These are phyloP conservation scores for Limnephilus marmoratus DNA, from an alignment of 2,888 invertebrate species.

Conservation along the genomic window DNA sequence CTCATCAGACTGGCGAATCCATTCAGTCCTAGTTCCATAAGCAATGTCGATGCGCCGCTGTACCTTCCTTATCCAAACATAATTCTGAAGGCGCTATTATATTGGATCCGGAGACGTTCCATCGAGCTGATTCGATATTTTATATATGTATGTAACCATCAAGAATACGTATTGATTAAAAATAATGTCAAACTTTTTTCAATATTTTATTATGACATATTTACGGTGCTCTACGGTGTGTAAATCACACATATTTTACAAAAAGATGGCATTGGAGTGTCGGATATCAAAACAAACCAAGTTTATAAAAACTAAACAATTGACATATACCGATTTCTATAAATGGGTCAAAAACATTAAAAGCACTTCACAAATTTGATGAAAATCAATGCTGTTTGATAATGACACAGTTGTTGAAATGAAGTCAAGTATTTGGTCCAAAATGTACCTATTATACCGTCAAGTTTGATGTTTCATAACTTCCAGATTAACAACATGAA, in stretches of 20 bases:
- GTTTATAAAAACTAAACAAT: neutral
- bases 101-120: too few relatives aligned
- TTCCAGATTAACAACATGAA: neutral
- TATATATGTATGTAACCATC: neutral
- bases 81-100: too few relatives aligned
- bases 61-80: too few relatives aligned
- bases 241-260: neutral
- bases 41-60: too few relatives aligned
- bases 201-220: neutral
- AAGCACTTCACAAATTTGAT: neutral
- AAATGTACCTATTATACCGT: neutral
- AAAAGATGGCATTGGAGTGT: neutral
- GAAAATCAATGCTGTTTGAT: neutral
- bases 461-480: neutral
- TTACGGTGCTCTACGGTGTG: neutral
- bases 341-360: neutral
- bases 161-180: neutral
- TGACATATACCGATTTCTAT: neutral
- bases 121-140: too few relatives aligned
- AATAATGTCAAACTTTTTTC: neutral
- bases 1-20: too few relatives aligned
- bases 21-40: too few relatives aligned
- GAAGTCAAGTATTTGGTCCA: neutral
- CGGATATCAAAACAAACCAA: neutral
- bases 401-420: neutral